phyloP scores from a whole-genome alignment of 1,140 invertebrate species.

The Drosophila pandora region DNA sequence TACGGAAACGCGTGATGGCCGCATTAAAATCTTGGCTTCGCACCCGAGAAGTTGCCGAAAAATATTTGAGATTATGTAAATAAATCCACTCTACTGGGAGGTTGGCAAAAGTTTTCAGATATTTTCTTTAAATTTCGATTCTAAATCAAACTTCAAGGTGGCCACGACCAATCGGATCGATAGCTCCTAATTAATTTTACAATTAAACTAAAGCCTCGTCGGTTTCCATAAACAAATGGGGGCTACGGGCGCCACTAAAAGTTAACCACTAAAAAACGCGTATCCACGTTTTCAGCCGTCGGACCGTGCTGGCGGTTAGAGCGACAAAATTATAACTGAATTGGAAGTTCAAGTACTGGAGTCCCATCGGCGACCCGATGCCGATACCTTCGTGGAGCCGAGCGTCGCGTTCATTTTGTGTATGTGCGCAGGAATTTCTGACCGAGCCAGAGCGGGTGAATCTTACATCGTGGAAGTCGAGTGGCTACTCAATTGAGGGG shows the following conservation, averaged over 20 bases:
- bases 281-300: constrained; percentile 53
- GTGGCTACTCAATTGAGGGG: constrained; percentile 35
- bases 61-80: constrained; percentile 29
- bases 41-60: constrained; percentile 18
- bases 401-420: constrained; percentile 62
- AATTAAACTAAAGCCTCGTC: constrained; percentile 31
- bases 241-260: constrained; percentile 15
- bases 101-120: neutral
- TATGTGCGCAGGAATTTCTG: constrained; percentile 67
- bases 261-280: constrained; percentile 15
- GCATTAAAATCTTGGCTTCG: constrained; percentile 58
- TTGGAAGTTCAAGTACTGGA: constrained; percentile 81
- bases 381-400: constrained; percentile 24
- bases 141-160: constrained; percentile 21
- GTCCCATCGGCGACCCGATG: constrained; percentile 64
- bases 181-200: constrained; percentile 28
- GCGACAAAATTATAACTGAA: constrained; percentile 79
- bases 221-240: constrained; percentile 47
- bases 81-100: constrained; percentile 11
- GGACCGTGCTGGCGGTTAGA: constrained; percentile 72
- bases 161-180: constrained; percentile 22
- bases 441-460: constrained; percentile 23
- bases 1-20: constrained; percentile 47
- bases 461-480: constrained; percentile 44
- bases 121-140: neutral